A percentile compares a stretch with the other conserved stretches of the same genome.
These are phyloP conservation scores for Hyles vespertilio DNA, from an alignment of 1,140 invertebrate genomes.

Conservation along the genomic window DNA sequence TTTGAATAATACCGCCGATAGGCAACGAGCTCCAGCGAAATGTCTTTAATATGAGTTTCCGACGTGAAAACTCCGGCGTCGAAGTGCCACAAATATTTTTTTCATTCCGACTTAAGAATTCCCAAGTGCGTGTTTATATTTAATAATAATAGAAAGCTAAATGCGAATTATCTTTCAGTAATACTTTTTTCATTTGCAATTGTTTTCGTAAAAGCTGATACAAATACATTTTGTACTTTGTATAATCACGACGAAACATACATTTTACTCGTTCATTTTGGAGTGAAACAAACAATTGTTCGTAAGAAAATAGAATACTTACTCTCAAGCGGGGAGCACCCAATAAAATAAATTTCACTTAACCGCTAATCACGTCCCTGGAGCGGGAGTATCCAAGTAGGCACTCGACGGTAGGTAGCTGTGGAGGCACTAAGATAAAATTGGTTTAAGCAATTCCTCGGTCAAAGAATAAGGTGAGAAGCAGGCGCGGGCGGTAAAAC, in stretches of 20 bases:
- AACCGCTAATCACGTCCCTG: slow-evolving; percentile 54
- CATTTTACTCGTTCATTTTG: slow-evolving; percentile 12
- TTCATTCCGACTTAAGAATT: slow-evolving; percentile 43
- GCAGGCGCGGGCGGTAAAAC: slow-evolving; percentile 29
- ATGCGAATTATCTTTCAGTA: slow-evolving; percentile 21
- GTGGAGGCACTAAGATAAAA: slow-evolving; percentile 56
- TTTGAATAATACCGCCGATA: slow-evolving; percentile 71
- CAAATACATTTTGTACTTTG: neutral
- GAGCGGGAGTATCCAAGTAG: slow-evolving; percentile 41
- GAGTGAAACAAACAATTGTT: slow-evolving; percentile 31
- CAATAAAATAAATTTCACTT: slow-evolving; percentile 62
- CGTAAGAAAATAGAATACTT: slow-evolving; percentile 37
- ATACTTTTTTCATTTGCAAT: slow-evolving; percentile 21
- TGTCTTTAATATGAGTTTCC: slow-evolving; percentile 69
- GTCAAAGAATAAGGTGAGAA: slow-evolving; percentile 26
- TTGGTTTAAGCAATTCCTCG: slow-evolving; percentile 63
- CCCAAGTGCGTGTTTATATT: slow-evolving; percentile 46
- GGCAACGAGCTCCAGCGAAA: slow-evolving; percentile 54
- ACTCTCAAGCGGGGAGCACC: slow-evolving; percentile 20
- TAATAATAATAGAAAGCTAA: slow-evolving; percentile 38
- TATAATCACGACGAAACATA: neutral
- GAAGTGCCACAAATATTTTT: slow-evolving; percentile 35
- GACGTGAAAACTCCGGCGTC: slow-evolving; percentile 43
- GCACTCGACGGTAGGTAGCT: slow-evolving; percentile 38
- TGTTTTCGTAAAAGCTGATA: slow-evolving; percentile 8